Evolutionary conservation across 2,797 vertebrate species (phyloP).

Genomic region (Lindbergichthys nudifrons): DNA sequence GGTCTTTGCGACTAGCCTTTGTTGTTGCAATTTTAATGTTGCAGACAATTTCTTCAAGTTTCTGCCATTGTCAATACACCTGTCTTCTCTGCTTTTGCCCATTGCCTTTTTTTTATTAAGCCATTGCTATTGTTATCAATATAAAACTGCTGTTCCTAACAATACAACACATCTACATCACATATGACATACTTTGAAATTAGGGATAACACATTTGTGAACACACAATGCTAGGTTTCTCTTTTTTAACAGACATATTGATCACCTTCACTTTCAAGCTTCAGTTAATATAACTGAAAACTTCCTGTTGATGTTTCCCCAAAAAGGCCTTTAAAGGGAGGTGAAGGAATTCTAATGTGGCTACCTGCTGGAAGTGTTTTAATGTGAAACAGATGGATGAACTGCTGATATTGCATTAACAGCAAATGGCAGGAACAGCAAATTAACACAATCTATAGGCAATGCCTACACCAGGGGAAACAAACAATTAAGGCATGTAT

Average conservation of each 20-base stretch:
- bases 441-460: slow-evolving; percentile 37
- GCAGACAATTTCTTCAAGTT: neutral
- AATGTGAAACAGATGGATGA: slow-evolving; percentile 54
- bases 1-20: neutral
- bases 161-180: neutral
- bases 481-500: neutral
- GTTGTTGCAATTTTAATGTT: neutral
- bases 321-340: neutral
- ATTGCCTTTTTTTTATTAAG: neutral
- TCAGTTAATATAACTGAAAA: slow-evolving; percentile 8
- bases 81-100: neutral
- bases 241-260: neutral
- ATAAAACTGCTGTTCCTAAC: neutral
- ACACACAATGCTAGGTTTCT: neutral
- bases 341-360: neutral
- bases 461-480: slow-evolving; percentile 12
- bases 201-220: neutral
- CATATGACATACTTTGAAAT: neutral
- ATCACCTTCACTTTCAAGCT: neutral
- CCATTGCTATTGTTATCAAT: neutral
- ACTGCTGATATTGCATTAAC: slow-evolving; percentile 47
- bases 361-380: slow-evolving; percentile 41
- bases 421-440: slow-evolving; percentile 35
- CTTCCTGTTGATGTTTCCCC: slow-evolving; percentile 12
- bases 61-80: neutral